Evolutionary conservation across 1,140 invertebrate species (phyloP), one percentile per base, ranked within the genome.

Genomic region (Acromyrmex heyeri): DNA sequence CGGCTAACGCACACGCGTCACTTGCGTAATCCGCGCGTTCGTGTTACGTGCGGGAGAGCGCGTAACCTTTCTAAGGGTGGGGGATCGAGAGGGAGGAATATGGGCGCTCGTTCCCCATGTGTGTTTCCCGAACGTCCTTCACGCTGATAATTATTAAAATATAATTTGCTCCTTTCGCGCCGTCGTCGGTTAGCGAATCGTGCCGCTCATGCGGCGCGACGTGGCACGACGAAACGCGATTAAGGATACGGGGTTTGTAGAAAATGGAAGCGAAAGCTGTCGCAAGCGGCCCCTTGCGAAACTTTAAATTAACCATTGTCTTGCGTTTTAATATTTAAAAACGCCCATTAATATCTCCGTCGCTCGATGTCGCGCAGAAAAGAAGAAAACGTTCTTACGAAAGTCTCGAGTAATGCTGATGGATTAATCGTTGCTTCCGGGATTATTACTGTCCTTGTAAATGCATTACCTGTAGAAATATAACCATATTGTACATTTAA

Each of bases 141-240:
- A 59, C 53, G 67, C 27, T 62, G 69, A 75, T 83, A 75, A 83
- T 83, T 83, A 83, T 83, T 75, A 83, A 83, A 83, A 73, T 73
- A 61, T 75, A 75, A 73, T 73, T 24, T 14, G 44, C 62, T 57
- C 69, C 48, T 73, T 53, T 57, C 65, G 21, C 48, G 64, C 38
- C 50, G 50, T 16, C 50, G 78, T 50, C 69, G 30, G 48, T 75
- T 61, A 61, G 57, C 72, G 72, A 73, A 61, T 82, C 38, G 50
- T 83, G 79, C 73, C 79, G 59, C 72, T 83, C 59, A 61, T 18
- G 38, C 65, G 14, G 38, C 57, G 67, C 65, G 34, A n/a, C 12
- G n/a, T 48, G 30, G 24, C 27, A 27, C n/a, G 38, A 18, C 61
- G 44, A 44, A 69, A 34, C 18, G 65, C 67, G 79, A 73, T 72